Evolutionary conservation across 2,888 invertebrate species (phyloP).

Genomic region (Nineta flava): DNA sequence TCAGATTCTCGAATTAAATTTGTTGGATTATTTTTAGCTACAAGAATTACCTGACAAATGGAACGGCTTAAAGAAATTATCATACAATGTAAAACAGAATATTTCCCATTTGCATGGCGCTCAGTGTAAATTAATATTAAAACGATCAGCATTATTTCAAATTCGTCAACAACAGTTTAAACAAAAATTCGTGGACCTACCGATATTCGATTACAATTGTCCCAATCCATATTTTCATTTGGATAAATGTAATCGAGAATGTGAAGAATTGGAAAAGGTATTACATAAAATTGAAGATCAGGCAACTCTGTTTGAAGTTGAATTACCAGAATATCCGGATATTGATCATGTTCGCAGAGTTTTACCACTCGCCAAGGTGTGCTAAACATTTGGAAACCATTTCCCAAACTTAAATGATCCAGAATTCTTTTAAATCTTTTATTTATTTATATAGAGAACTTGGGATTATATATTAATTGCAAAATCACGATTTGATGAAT

Average conservation of each 20-base stretch:
- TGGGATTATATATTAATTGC: slow-evolving; percentile 85
- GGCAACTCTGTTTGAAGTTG: slow-evolving; percentile 71
- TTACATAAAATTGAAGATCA: slow-evolving; percentile 51
- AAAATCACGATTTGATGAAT: slow-evolving; percentile 67
- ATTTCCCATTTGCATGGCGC: slow-evolving; percentile 79
- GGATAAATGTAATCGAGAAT: slow-evolving; percentile 50
- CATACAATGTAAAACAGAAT: slow-evolving; percentile 66
- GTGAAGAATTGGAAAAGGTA: slow-evolving; percentile 49
- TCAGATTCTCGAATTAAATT: too few species aligned
- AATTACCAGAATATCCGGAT: slow-evolving; percentile 66
- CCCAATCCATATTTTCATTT: slow-evolving; percentile 49
- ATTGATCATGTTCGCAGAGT: slow-evolving; percentile 62
- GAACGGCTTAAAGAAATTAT: slow-evolving; percentile 69
- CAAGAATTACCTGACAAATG: slow-evolving; percentile 77
- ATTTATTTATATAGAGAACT: slow-evolving; percentile 44
- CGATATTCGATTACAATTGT: slow-evolving; percentile 46
- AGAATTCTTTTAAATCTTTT: too few species aligned
- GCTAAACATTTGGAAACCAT: too few species aligned
- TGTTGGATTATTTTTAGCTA: slow-evolving; percentile 32
- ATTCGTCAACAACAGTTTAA: slow-evolving; percentile 60
- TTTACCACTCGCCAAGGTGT: slow-evolving; percentile 53
- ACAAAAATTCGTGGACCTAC: slow-evolving; percentile 46
- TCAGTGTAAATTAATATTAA: slow-evolving; percentile 75
- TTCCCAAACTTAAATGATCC: too few species aligned
- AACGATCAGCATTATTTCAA: slow-evolving; percentile 66